Percentiles rank a stretch among this genome's conserved stretches.
phyloP scores from a whole-genome alignment of 2,797 vertebrate genomes.

The Spea hammondii region DNA sequence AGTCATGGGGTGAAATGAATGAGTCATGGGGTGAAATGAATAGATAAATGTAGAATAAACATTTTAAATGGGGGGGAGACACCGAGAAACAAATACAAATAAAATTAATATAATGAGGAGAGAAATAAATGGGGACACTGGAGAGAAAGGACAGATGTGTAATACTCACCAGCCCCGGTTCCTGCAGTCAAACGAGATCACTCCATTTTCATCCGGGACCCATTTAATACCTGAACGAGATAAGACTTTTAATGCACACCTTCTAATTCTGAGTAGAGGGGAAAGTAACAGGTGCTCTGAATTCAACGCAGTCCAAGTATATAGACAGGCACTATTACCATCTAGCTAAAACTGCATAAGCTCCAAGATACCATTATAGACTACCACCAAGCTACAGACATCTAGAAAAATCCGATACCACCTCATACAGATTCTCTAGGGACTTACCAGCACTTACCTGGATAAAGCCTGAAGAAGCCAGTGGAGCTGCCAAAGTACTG shows the following conservation, averaged over 20 bases:
- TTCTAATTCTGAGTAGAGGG: no score
- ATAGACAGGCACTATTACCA: slow-evolving; percentile 10
- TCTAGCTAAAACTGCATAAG: no score
- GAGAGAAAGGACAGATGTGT: neutral
- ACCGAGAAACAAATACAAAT: neutral
- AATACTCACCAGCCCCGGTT: slow-evolving; percentile 90
- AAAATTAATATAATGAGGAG: neutral
- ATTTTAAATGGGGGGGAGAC: neutral
- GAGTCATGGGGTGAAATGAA: neutral
- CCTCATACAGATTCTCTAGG: neutral
- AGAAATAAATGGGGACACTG: neutral
- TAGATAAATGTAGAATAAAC: no score
- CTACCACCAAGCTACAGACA: no score
- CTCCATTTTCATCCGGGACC: slow-evolving; percentile 89
- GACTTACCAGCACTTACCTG: slow-evolving; percentile 68
- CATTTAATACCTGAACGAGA: slow-evolving; percentile 84
- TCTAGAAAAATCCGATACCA: no score
- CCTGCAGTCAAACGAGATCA: slow-evolving; percentile 90
- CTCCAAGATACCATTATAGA: no score
- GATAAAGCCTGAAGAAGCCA: slow-evolving; percentile 94
- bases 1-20: neutral
- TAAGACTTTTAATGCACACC: no score
- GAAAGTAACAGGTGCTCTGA: no score
- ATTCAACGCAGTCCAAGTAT: neutral
- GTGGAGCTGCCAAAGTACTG: slow-evolving; percentile 94